Evolutionary conservation across 2,888 invertebrate species (phyloP), one percentile per base, ranked within the genome.

Genomic region (Asteroscopus sphinx): DNA sequence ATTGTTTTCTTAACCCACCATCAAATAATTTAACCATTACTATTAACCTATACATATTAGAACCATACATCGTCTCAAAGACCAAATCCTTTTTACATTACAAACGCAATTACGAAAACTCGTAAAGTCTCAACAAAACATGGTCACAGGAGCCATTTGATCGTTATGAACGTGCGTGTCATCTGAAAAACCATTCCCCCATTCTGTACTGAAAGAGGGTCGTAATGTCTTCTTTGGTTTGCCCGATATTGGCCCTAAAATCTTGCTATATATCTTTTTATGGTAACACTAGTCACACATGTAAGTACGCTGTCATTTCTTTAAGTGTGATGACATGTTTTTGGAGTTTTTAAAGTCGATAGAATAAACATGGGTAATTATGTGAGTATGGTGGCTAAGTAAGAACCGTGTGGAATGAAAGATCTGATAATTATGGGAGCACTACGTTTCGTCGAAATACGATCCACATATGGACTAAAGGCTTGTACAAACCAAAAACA

Each of bases 81-180:
- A n/a, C n/a, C n/a, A n/a, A n/a, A n/a, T n/a, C n/a, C 13, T 33
- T 6, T 12, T 6, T 6, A 25, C 3, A 25, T 25, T 3, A 25
- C 25, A 28, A 30, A 3, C 30, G 8, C 41, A 47, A 57, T 57
- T 49, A 66, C 33, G 28, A 15, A 37, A 44, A 17, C 17, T 9
- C 35, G 32, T 51, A 52, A 57, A 33, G 21, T 41, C 28, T 15
- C 30, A 36, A 46, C 33, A 35, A 67, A 45, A 3, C 39, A 32
- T 76, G 56, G 80, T 49, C 57, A 80, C 71, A 28, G 12, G 39
- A 71, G 17, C 59, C 66, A 51, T 71, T 57, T 26, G 45, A 59
- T 54, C 47, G 75, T 80, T 71, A 76, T 66, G 65, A 67, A 62
- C 71, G 71, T 58, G 64, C 69, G 74, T 75, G 77, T 63, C 76